A percentile compares a stretch with the other conserved stretches of the same genome.
phyloP scores from a whole-genome alignment of 2,797 vertebrate genomes.

The Apogon hyalosoma region DNA sequence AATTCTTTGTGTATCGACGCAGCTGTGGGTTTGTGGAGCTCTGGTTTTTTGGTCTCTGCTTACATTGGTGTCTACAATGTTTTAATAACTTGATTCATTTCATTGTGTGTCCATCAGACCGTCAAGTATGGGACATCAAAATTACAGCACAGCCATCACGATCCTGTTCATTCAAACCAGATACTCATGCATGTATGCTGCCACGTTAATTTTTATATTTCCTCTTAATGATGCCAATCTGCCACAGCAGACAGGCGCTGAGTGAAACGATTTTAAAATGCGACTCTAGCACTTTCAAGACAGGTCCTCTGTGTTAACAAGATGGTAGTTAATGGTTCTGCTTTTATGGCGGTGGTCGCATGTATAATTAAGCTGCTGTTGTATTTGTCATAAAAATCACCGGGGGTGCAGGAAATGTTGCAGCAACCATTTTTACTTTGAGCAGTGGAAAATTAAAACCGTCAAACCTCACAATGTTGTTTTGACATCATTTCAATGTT shows the following conservation, averaged over 20 bases:
- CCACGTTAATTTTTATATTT: conserved; percentile 71
- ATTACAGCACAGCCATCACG: conserved; percentile 13
- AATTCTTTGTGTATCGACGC: conserved; percentile 45
- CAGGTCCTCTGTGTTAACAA: conserved; percentile 83
- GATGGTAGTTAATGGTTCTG: conserved; percentile 80
- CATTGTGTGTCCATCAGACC: conserved; percentile 8
- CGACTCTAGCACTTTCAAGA: conserved; percentile 79
- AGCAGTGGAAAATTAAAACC: conserved; percentile 86
- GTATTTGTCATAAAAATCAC: conserved; percentile 85
- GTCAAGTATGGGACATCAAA: conserved; percentile 23
- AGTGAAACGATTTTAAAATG: conserved; percentile 79
- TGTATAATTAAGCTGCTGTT: conserved; percentile 87
- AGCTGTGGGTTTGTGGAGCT: conserved; percentile 50
- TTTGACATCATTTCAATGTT: conserved; percentile 87
- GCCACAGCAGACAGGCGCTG: conserved; percentile 74
- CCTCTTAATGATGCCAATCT: conserved; percentile 71
- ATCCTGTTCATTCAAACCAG: conserved; percentile 38
- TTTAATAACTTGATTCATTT: conserved; percentile 11
- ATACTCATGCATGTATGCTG: conserved; percentile 16
- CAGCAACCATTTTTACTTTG: conserved; percentile 81
- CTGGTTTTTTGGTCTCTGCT: background rate
- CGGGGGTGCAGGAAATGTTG: conserved; percentile 80
- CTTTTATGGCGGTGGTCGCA: conserved; percentile 81
- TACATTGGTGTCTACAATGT: conserved; percentile 7
- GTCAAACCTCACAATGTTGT: conserved; percentile 84